Evolutionary conservation across 2,888 invertebrate species (phyloP), one percentile per base, ranked within the genome.

Genomic region (Epistrophella euchroma): DNA sequence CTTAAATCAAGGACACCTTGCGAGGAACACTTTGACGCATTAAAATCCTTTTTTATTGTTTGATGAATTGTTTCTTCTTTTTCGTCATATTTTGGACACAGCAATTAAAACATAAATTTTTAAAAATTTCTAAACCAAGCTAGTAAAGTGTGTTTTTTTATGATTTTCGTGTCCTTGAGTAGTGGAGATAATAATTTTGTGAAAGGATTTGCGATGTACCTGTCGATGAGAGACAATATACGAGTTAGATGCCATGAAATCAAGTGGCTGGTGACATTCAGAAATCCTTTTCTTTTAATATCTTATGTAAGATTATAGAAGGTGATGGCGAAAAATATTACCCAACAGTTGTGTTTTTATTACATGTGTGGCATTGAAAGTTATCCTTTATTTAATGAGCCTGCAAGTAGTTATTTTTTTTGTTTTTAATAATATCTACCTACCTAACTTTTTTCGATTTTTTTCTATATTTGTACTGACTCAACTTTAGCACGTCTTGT

Each of bases 1-100:
- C n/a, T 66, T 70, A 70, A 40, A 70, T 78, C 86, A 82, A 86
- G 82, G 86, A 82, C 86, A 86, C 45, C 73, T 73, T 79, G 66
- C 58, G 10, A 70, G 32, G 2, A 32, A 75, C 17, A 55, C 15
- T 60, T 40, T 68, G 62, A 62, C 22, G 68, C 73, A 83, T 74
- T 83, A 84, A 71, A 74, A 86, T 72, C 70, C 81, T 70, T 86
- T 82, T 78, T 86, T 81, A 74, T 62, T 78, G 58, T 76, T 62
- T 66, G 71, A 70, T 35, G 60, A 52, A 68, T 55, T n/a, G 37
- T 47, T 58, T 37, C 40, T 19, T 40, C 47, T n/a, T 66, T 13
- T 55, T 37, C n/a, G 10, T 52, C 32, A 19, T 15, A 4, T 32
- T 72, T 55, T 50, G 58, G 64, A 66, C 66, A 56, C 52, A 68